Conservation (phyloP, 2,113 vertebrate genomes). For the Stegostoma tigrinum region DNA sequence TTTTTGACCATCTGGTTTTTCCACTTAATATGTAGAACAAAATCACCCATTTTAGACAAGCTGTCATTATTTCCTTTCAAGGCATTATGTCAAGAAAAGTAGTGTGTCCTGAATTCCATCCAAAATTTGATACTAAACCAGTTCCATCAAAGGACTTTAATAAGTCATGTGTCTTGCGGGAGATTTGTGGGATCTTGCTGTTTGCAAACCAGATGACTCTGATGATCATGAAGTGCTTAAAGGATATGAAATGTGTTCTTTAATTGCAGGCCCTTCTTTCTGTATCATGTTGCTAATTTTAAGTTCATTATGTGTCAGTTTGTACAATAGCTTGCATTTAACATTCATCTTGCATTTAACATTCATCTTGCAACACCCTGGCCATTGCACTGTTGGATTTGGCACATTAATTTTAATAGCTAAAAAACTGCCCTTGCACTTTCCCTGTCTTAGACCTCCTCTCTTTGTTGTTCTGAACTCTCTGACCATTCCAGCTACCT, state of each 20-base stretch:
- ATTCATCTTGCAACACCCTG: background rate
- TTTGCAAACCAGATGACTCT: background rate
- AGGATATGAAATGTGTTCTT: background rate
- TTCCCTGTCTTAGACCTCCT: background rate
- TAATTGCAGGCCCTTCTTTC: background rate
- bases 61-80: too few relatives aligned
- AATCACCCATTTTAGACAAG: too few relatives aligned
- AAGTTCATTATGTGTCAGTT: background rate
- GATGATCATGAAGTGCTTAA: background rate
- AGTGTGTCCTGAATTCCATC: background rate
- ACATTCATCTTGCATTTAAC: too few relatives aligned
- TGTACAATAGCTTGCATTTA: background rate
- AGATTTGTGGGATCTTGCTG: background rate
- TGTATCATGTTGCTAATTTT: background rate
- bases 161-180: background rate
- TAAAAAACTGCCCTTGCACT: background rate
- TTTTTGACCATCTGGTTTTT: too few relatives aligned
- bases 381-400: background rate
- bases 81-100: background rate
- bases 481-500: background rate
- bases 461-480: background rate
- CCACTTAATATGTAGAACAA: too few relatives aligned
- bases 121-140: background rate
- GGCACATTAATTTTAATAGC: background rate
- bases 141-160: background rate